phyloP scores from a whole-genome alignment of 2,888 invertebrate species.

The Oligia latruncula region DNA sequence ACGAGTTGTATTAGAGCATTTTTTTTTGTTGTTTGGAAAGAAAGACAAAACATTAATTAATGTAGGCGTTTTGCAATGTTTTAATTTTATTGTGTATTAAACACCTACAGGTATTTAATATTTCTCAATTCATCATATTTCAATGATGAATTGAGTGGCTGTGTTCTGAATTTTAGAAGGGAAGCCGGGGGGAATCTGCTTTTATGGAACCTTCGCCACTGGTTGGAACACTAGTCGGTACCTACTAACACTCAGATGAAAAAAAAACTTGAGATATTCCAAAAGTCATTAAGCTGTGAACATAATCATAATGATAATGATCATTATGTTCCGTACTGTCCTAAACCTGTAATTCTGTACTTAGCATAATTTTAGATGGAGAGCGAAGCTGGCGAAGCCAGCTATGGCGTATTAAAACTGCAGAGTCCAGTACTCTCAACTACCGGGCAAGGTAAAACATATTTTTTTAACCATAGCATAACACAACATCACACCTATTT shows the following conservation, averaged over 20 bases:
- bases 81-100: too few relatives aligned
- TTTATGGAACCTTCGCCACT: too few relatives aligned
- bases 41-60: too few relatives aligned
- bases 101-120: too few relatives aligned
- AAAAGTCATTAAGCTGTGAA: neutral
- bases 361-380: constrained; percentile 81
- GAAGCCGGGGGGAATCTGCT: too few relatives aligned
- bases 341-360: constrained; percentile 16
- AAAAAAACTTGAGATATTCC: neutral
- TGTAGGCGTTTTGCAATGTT: too few relatives aligned
- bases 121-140: too few relatives aligned
- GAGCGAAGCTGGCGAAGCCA: constrained; percentile 84
- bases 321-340: neutral
- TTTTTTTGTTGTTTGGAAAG: too few relatives aligned
- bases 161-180: too few relatives aligned
- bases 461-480: neutral
- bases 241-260: neutral
- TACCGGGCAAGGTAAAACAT: constrained; percentile 73
- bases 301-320: neutral
- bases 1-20: too few relatives aligned
- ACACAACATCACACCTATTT: neutral
- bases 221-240: too few relatives aligned
- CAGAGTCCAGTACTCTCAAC: constrained; percentile 91
- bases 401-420: constrained; percentile 94
- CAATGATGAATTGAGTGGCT: too few relatives aligned